Evolutionary conservation across 1,140 invertebrate species (phyloP).

Genomic region (Meteorus sp.): DNA sequence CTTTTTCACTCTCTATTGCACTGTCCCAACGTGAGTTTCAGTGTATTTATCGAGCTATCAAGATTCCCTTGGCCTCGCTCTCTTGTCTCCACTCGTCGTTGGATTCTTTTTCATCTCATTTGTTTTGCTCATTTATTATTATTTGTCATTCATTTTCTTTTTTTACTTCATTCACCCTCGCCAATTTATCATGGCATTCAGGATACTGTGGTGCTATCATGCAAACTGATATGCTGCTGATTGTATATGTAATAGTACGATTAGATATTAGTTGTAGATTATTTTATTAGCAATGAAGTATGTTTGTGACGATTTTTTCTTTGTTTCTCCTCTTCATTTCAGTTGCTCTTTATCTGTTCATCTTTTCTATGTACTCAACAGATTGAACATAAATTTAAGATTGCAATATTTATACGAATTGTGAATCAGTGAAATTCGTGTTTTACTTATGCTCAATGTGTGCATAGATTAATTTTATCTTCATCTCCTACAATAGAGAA

Average conservation of each 20-base stretch:
- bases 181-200: constrained; percentile 1
- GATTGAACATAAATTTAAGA: too few species aligned
- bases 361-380: too few species aligned
- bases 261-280: neutral
- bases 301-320: too few species aligned
- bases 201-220: neutral
- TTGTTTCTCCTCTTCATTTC: too few species aligned
- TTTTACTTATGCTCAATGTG: too few species aligned
- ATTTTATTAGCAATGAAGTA: too few species aligned
- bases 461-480: too few species aligned
- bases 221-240: neutral
- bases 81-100: neutral
- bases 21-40: neutral
- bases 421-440: too few species aligned
- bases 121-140: constrained; percentile 1
- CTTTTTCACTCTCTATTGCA: constrained; percentile 8
- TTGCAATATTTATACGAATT: too few species aligned
- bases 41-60: constrained; percentile 18
- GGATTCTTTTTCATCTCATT: too few species aligned
- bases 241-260: neutral
- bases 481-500: too few species aligned
- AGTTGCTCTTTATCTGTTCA: too few species aligned
- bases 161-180: neutral
- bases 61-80: constrained; percentile 27
- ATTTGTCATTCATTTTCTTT: constrained; percentile 4